These are phyloP conservation scores for Lutjanus argentimaculatus DNA, from an alignment of 2,797 vertebrate species.

Conservation along the genomic window DNA sequence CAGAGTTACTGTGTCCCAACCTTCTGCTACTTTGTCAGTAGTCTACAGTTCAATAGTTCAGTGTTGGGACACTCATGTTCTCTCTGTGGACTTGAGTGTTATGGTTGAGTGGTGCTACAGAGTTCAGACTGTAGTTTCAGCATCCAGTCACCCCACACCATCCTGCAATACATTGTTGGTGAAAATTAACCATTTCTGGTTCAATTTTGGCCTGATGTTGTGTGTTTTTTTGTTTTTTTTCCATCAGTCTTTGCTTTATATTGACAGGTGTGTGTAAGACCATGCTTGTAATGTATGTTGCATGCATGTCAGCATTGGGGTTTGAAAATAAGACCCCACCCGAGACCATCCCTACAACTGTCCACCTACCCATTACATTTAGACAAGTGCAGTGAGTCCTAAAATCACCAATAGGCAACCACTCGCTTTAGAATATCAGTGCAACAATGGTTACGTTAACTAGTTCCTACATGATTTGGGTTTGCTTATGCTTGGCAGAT, in stretches of 20 bases:
- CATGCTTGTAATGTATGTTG: not conserved
- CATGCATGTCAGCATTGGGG: no score
- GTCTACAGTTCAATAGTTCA: conserved; percentile 13
- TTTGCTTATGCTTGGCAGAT: no score
- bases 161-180: not conserved
- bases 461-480: no score
- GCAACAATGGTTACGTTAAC: no score
- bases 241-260: not conserved
- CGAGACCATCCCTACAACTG: no score
- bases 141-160: not conserved
- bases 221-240: not conserved
- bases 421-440: no score
- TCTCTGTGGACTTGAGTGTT: conserved; percentile 9
- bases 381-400: no score
- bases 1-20: conserved; percentile 18
- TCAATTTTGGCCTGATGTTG: not conserved
- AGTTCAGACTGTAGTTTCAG: conserved; percentile 9
- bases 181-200: not conserved
- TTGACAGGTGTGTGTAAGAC: not conserved
- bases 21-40: conserved; percentile 6
- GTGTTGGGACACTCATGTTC: conserved; percentile 1
- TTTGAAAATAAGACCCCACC: no score
- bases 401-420: no score
- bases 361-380: no score
- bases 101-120: conserved; percentile 9